phyloP scores from a whole-genome alignment of 2,888 invertebrate genomes.

The Clepsis dumicolana region DNA sequence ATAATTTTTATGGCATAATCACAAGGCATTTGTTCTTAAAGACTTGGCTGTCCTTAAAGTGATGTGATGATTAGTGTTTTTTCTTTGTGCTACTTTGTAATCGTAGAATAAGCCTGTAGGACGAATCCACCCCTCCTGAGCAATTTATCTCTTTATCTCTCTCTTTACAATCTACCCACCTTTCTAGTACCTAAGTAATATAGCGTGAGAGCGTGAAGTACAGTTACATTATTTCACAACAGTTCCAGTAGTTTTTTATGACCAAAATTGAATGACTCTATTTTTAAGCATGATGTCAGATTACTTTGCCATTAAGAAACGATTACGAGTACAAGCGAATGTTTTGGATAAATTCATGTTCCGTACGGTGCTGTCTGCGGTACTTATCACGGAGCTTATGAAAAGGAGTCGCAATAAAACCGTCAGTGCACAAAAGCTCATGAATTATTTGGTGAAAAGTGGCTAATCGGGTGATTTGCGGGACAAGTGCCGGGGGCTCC shows the following conservation, averaged over 20 bases:
- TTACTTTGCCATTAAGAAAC: constrained; percentile 1
- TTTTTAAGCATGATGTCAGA: constrained; percentile 1
- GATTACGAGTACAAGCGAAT: constrained; percentile 4
- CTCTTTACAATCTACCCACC: too few relatives aligned
- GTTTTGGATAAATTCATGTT: background rate
- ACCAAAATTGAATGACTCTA: background rate
- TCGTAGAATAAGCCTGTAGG: background rate
- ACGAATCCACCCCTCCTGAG: background rate
- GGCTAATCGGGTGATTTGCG: constrained; percentile 37
- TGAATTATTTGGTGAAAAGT: constrained; percentile 59
- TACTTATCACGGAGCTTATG: constrained; percentile 17
- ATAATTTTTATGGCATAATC: constrained; percentile 5
- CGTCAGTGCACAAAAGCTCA: constrained; percentile 45
- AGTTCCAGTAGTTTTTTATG: background rate
- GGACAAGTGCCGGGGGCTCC: constrained; percentile 11
- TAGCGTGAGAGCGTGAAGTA: too few relatives aligned
- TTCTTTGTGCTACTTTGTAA: background rate
- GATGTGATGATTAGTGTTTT: background rate
- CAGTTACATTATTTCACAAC: too few relatives aligned
- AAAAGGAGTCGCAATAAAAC: constrained; percentile 48
- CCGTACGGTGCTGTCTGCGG: background rate
- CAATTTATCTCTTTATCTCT: background rate
- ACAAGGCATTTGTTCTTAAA: background rate
- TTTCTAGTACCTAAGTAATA: too few relatives aligned
- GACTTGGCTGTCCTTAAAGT: background rate